Conservation (phyloP, 92 coral and sea anemone genomes). For the Porites rus region DNA sequence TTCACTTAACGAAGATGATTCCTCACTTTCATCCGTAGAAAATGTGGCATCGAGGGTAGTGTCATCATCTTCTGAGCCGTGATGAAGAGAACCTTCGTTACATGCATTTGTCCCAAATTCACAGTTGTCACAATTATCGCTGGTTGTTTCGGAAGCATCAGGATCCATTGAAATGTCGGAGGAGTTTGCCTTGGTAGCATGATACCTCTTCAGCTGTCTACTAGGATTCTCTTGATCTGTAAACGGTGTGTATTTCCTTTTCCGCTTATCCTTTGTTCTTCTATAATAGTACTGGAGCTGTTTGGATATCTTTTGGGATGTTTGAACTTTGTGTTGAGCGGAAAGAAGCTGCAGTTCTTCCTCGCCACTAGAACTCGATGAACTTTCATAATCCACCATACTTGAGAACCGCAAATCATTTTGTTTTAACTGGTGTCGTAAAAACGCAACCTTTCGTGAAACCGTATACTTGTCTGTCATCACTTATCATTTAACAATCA, state of each 20-base stretch:
- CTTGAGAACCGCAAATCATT: neutral
- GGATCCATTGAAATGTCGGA: neutral
- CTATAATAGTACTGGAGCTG: slow-evolving; percentile 58
- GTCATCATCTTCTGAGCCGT: slow-evolving; percentile 11
- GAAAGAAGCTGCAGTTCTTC: neutral
- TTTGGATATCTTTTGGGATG: slow-evolving; percentile 11
- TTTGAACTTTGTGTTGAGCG: no score
- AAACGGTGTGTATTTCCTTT: slow-evolving; percentile 55
- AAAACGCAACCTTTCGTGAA: slow-evolving; percentile 9
- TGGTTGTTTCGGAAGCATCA: neutral
- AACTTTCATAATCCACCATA: neutral
- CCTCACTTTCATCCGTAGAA: neutral
- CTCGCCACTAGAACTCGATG: neutral
- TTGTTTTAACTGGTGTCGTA: neutral
- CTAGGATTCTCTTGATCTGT: slow-evolving; percentile 57
- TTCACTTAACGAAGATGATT: neutral
- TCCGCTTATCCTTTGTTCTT: slow-evolving; percentile 36
- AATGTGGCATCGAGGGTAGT: neutral
- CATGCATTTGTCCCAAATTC: no score
- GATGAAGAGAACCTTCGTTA: no score
- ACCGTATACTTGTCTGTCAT: slow-evolving; percentile 37
- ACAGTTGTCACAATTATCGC: slow-evolving; percentile 20
- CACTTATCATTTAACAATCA: slow-evolving; percentile 20
- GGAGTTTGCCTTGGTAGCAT: neutral
- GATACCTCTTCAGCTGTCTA: slow-evolving; percentile 50